Evolutionary conservation across 2,113 vertebrate species (phyloP).

Genomic region (Callospermophilus lateralis): DNA sequence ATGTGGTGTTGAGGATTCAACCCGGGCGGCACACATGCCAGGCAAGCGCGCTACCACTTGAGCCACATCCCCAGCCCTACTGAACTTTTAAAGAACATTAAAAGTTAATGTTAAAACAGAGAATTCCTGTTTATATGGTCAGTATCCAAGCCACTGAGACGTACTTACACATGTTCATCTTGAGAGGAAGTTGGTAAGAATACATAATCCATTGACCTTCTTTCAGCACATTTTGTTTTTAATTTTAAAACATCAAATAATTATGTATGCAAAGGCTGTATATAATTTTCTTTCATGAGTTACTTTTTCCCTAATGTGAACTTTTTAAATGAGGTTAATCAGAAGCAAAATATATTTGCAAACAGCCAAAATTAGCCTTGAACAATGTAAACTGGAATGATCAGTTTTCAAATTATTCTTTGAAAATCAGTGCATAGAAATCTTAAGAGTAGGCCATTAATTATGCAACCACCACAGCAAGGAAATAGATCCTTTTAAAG

Average conservation of each 20-base stretch:
- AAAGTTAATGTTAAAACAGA: too few species aligned
- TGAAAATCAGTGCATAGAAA: constrained; percentile 35
- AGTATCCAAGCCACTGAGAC: not conserved
- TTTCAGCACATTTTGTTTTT: not conserved
- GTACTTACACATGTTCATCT: not conserved
- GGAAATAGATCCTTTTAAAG: constrained; percentile 1
- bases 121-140: not conserved
- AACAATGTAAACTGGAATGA: not conserved
- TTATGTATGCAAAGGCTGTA: not conserved
- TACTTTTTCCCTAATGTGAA: not conserved
- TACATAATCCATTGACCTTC: not conserved
- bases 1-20: too few species aligned
- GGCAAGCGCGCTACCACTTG: too few species aligned
- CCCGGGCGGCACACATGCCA: too few species aligned
- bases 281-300: not conserved
- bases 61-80: not conserved
- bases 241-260: not conserved
- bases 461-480: not conserved
- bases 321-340: constrained; percentile 63
- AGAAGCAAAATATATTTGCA: constrained; percentile 59
- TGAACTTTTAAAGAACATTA: not conserved
- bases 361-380: constrained; percentile 57
- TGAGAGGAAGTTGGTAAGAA: not conserved
- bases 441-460: not conserved
- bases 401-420: constrained; percentile 69